These are phyloP conservation scores for Punctoribates punctum DNA, from an alignment of 2,888 invertebrate genomes.

Conservation along the genomic window DNA sequence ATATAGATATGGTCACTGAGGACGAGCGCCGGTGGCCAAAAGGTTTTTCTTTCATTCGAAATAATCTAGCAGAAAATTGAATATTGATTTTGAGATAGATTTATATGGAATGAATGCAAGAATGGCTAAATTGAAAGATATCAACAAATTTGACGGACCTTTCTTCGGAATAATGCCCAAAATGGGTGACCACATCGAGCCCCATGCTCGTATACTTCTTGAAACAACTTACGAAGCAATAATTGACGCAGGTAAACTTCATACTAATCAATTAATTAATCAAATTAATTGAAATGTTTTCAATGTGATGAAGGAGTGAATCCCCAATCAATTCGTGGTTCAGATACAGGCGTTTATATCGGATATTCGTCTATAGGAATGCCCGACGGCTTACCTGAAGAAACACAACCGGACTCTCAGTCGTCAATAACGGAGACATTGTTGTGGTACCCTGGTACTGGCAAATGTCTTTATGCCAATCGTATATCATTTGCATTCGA, in stretches of 20 bases:
- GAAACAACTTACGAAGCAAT: conserved; percentile 89
- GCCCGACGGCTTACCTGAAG: conserved; percentile 76
- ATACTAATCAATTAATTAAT: background rate
- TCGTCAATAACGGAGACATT: conserved; percentile 69
- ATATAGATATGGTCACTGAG: too few species aligned
- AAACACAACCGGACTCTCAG: conserved; percentile 67
- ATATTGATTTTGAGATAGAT: conserved; percentile 58
- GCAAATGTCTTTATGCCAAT: conserved; percentile 85
- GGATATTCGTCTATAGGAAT: conserved; percentile 86
- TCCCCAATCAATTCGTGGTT: conserved; percentile 76
- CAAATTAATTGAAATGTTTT: background rate
- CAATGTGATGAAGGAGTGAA: conserved; percentile 63
- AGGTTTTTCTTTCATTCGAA: too few species aligned
- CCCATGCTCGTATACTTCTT: conserved; percentile 79
- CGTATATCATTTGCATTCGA: conserved; percentile 90
- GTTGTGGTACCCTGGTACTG: conserved; percentile 77
- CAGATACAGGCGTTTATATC: conserved; percentile 88
- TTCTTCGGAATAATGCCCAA: conserved; percentile 88
- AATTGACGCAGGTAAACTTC: conserved; percentile 73
- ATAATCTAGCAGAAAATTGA: too few species aligned
- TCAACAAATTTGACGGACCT: conserved; percentile 75
- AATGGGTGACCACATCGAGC: conserved; percentile 87
- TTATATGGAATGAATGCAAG: conserved; percentile 74
- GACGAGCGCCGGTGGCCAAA: too few species aligned
- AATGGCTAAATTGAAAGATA: conserved; percentile 64